Evolutionary conservation across 2,113 vertebrate species (phyloP).

Genomic region (Neodon shergylaensis): DNA sequence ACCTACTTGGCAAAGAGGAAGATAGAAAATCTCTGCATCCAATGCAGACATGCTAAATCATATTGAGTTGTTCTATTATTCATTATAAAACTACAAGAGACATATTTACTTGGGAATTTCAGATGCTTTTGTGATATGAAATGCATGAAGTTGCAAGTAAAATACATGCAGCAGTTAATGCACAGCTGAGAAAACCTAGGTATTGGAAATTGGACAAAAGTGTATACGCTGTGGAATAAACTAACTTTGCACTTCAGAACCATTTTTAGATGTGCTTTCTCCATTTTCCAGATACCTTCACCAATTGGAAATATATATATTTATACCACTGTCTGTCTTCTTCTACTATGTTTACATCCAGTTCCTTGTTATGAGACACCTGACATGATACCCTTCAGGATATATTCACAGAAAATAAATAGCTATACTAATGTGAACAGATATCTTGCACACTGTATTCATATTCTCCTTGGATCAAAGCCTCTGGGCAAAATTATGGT

Average conservation of each 20-base stretch:
- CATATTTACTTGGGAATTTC: not conserved
- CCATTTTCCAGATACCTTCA: not conserved
- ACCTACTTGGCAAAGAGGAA: not conserved
- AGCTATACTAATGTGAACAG: too few relatives aligned
- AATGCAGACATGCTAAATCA: rapidly evolving
- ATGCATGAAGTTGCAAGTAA: not conserved
- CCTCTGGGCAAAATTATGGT: not conserved
- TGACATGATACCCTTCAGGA: not conserved
- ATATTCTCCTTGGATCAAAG: not conserved
- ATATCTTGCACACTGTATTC: not conserved
- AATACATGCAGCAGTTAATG: not conserved
- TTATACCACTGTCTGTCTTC: not conserved
- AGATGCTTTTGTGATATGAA: not conserved
- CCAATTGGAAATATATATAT: too few relatives aligned
- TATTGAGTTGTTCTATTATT: not conserved
- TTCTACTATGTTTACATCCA: not conserved
- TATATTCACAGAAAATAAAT: not conserved
- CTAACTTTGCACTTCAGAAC: not conserved
- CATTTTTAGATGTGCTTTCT: too few relatives aligned
- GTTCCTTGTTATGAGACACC: not conserved
- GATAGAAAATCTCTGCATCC: not conserved
- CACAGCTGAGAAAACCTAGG: not conserved
- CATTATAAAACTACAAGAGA: not conserved
- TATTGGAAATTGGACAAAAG: not conserved
- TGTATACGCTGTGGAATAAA: not conserved